A percentile compares a stretch with the other conserved stretches of the same genome.
Evolutionary conservation across 2,113 vertebrate genomes (phyloP).

Genomic region (Hassar affinis): DNA sequence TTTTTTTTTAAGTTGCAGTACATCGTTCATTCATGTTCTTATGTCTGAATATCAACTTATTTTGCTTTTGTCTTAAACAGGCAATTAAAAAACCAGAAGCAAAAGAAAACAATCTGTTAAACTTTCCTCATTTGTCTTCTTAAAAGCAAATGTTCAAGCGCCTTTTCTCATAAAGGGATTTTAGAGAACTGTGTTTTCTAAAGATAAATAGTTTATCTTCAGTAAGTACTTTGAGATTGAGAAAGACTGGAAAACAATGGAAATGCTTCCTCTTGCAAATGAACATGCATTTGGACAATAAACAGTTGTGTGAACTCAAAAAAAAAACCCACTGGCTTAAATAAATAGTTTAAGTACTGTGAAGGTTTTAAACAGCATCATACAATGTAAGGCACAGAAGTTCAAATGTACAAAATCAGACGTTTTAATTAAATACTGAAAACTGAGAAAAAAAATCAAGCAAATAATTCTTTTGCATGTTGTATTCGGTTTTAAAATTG

Average conservation of each 20-base stretch:
- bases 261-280: not conserved
- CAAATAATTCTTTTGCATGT: slow-evolving; percentile 57
- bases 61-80: not conserved
- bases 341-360: not conserved
- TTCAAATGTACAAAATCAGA: slow-evolving; percentile 59
- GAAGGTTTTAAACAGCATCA: not conserved
- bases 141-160: not conserved
- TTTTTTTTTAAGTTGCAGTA: not conserved
- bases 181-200: not conserved
- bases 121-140: not conserved
- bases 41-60: not conserved
- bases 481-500: slow-evolving; percentile 62
- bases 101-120: no score
- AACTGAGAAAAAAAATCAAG: slow-evolving; percentile 48
- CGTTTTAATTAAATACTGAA: slow-evolving; percentile 67
- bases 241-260: not conserved
- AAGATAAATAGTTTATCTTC: not conserved
- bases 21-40: not conserved
- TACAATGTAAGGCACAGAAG: slow-evolving; percentile 46
- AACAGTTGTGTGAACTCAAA: not conserved
- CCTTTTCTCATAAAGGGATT: not conserved
- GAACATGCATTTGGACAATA: not conserved
- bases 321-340: not conserved
- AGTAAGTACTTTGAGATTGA: not conserved
- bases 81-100: not conserved